Percentiles rank a stretch among this genome's conserved stretches.
Conservation (phyloP, 2,888 invertebrate species). For the Drosophila subsilvestris region DNA sequence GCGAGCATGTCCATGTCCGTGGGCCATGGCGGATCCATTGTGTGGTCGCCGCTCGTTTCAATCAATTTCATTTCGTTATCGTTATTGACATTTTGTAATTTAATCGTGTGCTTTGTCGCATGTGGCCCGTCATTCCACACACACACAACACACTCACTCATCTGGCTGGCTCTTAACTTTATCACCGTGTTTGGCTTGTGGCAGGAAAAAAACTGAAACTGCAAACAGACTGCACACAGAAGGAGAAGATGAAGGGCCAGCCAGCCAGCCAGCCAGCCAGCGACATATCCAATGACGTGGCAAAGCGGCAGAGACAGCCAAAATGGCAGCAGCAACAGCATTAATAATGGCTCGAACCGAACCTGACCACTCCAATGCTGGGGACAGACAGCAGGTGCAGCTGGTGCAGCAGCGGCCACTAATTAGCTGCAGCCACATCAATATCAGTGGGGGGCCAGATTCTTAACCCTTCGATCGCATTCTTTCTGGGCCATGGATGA, state of each 20-base stretch:
- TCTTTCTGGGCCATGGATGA: slow-evolving; percentile 7
- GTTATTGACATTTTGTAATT: slow-evolving; percentile 79
- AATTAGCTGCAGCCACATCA: slow-evolving; percentile 60
- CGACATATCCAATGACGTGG: slow-evolving; percentile 42
- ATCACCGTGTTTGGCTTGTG: slow-evolving; percentile 71
- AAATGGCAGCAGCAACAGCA: slow-evolving; percentile 56
- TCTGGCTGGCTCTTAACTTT: slow-evolving; percentile 71
- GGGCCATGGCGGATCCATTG: slow-evolving; percentile 31
- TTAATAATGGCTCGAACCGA: slow-evolving; percentile 58
- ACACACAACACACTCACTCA: slow-evolving; percentile 34
- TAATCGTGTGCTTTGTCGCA: slow-evolving; percentile 79
- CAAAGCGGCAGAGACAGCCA: slow-evolving; percentile 14
- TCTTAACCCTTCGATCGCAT: neutral
- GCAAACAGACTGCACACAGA: slow-evolving; percentile 39
- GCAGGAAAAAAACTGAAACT: slow-evolving; percentile 39
- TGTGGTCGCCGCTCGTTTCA: slow-evolving; percentile 74
- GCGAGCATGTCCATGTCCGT: slow-evolving; percentile 20
- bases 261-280: slow-evolving; percentile 8
- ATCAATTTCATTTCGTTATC: slow-evolving; percentile 79
- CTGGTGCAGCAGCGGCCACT: slow-evolving; percentile 35
- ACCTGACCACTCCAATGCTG: slow-evolving; percentile 9
- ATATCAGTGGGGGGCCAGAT: slow-evolving; percentile 12
- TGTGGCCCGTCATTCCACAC: slow-evolving; percentile 47
- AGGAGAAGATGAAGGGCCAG: slow-evolving; percentile 28
- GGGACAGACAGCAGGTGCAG: slow-evolving; percentile 33